Conservation (phyloP, 2,113 vertebrate species). For the Vimba vimba region DNA sequence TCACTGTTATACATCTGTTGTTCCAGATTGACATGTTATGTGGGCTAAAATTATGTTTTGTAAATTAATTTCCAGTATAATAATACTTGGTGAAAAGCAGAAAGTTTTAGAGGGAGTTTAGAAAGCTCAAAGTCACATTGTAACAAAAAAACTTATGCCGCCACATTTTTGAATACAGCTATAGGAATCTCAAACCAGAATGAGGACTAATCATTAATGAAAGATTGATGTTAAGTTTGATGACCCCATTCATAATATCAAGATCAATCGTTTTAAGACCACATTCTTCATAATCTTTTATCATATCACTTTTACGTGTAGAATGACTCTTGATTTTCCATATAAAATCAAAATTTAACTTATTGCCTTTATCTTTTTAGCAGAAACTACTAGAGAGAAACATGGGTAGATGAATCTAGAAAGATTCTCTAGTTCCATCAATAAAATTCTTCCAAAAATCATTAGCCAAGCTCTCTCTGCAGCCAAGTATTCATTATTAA, state of each 20-base stretch:
- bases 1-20: too few relatives aligned
- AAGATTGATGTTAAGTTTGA: too few relatives aligned
- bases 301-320: not conserved
- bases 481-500: not conserved
- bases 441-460: not conserved
- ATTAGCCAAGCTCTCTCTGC: not conserved
- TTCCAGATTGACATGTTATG: too few relatives aligned
- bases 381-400: not conserved
- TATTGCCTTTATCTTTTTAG: not conserved
- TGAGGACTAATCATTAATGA: too few relatives aligned
- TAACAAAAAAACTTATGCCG: too few relatives aligned
- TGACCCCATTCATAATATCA: not conserved
- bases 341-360: not conserved
- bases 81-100: too few relatives aligned
- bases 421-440: not conserved
- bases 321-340: not conserved
- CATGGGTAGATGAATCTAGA: not conserved
- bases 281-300: slow-evolving; percentile 9
- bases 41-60: too few relatives aligned
- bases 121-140: too few relatives aligned
- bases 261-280: not conserved
- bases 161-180: too few relatives aligned
- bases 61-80: too few relatives aligned
- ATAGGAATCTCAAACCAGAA: too few relatives aligned
- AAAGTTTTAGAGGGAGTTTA: too few relatives aligned